A percentile compares a stretch with the other conserved stretches of the same genome.
phyloP scores from a whole-genome alignment of 2,888 invertebrate species.

The Anticlea derivata region DNA sequence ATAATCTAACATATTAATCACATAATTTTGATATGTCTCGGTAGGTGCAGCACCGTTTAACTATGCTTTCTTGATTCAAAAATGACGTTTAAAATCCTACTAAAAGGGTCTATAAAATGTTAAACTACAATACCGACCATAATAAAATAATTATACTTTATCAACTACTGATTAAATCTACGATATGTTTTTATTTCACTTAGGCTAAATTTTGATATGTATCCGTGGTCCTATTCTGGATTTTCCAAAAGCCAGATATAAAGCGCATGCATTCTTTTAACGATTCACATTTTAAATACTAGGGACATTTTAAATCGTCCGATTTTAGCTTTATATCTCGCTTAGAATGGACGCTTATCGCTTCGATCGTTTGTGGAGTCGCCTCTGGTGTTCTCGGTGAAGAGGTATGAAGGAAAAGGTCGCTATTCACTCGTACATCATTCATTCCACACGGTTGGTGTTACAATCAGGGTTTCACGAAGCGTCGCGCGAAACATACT shows the following conservation, averaged over 20 bases:
- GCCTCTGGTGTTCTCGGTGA: constrained; percentile 68
- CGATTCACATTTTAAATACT: constrained; percentile 66
- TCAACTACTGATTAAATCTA: constrained; percentile 68
- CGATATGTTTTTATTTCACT: constrained; percentile 67
- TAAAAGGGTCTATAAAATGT: constrained; percentile 71
- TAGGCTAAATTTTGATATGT: constrained; percentile 74
- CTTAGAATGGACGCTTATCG: constrained; percentile 71
- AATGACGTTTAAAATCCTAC: constrained; percentile 50
- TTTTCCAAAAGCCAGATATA: constrained; percentile 81
- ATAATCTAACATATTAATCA: constrained; percentile 58
- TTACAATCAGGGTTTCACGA: constrained; percentile 52
- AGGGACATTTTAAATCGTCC: constrained; percentile 63
- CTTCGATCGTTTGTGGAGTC: constrained; percentile 64
- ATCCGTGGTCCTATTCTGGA: constrained; percentile 79
- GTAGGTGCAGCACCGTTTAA: constrained; percentile 71
- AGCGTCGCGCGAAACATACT: constrained; percentile 41
- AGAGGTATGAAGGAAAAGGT: constrained; percentile 48
- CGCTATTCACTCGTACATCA: constrained; percentile 62
- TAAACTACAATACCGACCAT: constrained; percentile 77
- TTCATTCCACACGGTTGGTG: constrained; percentile 46
- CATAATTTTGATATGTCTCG: constrained; percentile 80
- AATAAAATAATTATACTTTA: constrained; percentile 81
- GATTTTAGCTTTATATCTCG: constrained; percentile 77
- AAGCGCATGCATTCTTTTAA: constrained; percentile 81
- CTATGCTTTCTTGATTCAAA: constrained; percentile 59